These are phyloP conservation scores for Coenonympha glycerion DNA, from an alignment of 2,888 invertebrate species.

Conservation along the genomic window DNA sequence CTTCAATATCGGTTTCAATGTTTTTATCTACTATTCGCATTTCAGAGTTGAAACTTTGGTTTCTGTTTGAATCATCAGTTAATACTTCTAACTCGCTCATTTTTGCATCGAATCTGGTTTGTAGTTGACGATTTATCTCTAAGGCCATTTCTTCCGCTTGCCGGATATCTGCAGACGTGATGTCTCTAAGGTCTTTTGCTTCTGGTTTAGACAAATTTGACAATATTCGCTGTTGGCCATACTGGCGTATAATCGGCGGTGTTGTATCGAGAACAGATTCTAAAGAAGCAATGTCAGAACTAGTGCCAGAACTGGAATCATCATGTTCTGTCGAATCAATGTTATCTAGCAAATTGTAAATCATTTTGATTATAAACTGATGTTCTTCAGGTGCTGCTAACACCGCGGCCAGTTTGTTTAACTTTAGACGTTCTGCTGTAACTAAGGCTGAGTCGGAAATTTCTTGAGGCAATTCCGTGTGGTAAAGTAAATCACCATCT, in stretches of 20 bases:
- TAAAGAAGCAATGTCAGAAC: constrained; percentile 17
- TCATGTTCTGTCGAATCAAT: no score
- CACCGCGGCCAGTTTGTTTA: constrained; percentile 31
- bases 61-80: constrained; percentile 1
- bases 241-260: constrained; percentile 32
- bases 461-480: constrained; percentile 21
- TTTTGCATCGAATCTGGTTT: constrained; percentile 24
- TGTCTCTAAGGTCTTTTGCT: constrained; percentile 6
- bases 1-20: background rate
- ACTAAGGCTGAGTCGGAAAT: constrained; percentile 41
- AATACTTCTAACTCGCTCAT: constrained; percentile 20
- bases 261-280: constrained; percentile 3
- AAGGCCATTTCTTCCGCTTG: constrained; percentile 29
- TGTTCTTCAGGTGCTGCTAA: constrained; percentile 32
- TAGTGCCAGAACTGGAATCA: constrained; percentile 9
- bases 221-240: constrained; percentile 35
- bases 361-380: constrained; percentile 42
- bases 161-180: constrained; percentile 12
- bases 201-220: constrained; percentile 17
- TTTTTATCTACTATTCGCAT: constrained; percentile 26
- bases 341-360: constrained; percentile 42
- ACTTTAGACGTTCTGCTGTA: constrained; percentile 39
- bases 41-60: constrained; percentile 27
- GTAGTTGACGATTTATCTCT: constrained; percentile 30
- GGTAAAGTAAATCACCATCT: constrained; percentile 31